phyloP scores from a whole-genome alignment of 2,797 vertebrate genomes.

The Morus bassanus region DNA sequence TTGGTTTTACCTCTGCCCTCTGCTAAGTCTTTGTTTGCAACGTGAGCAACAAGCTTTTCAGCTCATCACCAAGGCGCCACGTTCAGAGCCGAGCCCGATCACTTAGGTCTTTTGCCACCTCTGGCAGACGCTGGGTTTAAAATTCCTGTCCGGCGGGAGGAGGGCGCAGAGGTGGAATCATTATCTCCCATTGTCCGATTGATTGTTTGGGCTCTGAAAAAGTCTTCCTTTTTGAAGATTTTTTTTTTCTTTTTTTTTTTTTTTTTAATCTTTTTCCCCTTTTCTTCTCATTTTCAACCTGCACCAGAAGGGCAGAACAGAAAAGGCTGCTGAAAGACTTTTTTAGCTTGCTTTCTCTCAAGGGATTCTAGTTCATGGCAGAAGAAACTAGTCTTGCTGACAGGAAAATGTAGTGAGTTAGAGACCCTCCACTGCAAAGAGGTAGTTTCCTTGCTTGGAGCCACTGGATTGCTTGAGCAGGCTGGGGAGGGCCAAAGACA shows the following conservation, averaged over 20 bases:
- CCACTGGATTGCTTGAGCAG: not conserved
- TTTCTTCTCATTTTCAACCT: constrained; percentile 30
- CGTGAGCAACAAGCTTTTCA: constrained; percentile 40
- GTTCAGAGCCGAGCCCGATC: not conserved
- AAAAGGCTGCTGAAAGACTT: constrained; percentile 27
- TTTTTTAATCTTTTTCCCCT: not conserved
- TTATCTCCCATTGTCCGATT: not conserved
- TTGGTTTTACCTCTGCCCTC: constrained; percentile 22
- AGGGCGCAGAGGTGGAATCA: not conserved
- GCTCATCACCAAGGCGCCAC: not conserved
- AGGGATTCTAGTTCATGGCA: not conserved
- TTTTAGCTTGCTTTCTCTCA: constrained; percentile 18
- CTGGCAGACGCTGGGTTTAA: not conserved
- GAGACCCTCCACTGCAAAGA: not conserved
- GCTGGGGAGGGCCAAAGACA: not conserved
- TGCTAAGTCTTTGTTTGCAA: constrained; percentile 37
- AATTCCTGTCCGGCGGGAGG: not conserved
- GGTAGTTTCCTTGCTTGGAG: not conserved
- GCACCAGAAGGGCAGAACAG: constrained; percentile 28
- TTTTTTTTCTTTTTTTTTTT: constrained; percentile 22
- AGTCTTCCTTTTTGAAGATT: not conserved
- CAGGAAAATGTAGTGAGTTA: not conserved
- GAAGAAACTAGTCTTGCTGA: not conserved
- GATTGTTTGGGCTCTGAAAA: constrained; percentile 38
- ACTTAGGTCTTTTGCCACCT: not conserved